Conservation (phyloP, 2,888 invertebrate genomes). For the Spilarctia lutea region DNA sequence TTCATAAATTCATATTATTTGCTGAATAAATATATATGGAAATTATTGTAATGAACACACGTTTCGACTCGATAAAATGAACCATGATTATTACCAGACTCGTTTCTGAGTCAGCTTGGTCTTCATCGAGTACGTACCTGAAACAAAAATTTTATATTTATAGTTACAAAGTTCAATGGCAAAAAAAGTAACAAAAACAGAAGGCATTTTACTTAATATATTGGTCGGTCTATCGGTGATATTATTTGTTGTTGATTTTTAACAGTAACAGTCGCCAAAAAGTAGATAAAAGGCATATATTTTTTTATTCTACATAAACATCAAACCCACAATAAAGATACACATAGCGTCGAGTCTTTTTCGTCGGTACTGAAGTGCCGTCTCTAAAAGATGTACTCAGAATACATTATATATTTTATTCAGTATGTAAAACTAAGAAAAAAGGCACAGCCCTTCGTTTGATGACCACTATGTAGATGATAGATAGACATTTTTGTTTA, state of each 20-base stretch:
- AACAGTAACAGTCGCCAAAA: not conserved
- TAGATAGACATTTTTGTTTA: not conserved
- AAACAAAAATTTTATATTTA: not conserved
- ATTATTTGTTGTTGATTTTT: not conserved
- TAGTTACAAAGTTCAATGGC: not conserved
- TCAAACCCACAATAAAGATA: conserved; percentile 9
- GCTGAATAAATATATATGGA: too few species aligned
- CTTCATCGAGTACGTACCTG: not conserved
- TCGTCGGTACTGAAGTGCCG: not conserved
- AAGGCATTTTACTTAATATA: too few species aligned
- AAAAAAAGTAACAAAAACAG: not conserved
- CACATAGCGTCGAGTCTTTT: not conserved
- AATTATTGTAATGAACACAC: not conserved
- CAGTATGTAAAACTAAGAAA: conserved; percentile 4
- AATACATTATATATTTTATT: conserved; percentile 15
- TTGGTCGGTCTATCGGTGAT: not conserved
- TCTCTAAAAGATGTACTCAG: conserved; percentile 8
- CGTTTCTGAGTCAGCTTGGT: not conserved
- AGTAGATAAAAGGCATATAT: not conserved
- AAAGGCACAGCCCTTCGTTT: not conserved
- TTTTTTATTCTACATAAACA: conserved; percentile 5
- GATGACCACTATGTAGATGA: not conserved
- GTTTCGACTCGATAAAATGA: not conserved
- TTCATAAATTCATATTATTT: too few species aligned
- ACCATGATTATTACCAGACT: not conserved